Conservation (phyloP, 2,113 vertebrate species). For the Dipodomys stephensi region DNA sequence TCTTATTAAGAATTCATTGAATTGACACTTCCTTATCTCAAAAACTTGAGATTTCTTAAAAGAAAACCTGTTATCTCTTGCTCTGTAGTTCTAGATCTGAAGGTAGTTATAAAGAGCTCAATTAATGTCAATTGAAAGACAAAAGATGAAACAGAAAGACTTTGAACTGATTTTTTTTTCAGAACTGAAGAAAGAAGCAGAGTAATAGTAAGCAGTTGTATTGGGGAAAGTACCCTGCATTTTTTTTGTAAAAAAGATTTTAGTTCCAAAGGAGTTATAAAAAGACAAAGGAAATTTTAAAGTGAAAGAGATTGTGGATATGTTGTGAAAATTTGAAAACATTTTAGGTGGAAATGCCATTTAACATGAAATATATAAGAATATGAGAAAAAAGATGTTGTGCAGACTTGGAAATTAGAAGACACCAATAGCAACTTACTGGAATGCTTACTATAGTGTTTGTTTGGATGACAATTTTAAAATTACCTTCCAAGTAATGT, state of each 20-base stretch:
- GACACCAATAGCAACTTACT: neutral
- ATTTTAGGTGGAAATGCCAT: neutral
- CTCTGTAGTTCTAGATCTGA: neutral
- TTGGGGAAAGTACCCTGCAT: neutral
- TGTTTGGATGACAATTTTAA: neutral
- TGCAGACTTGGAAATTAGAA: neutral
- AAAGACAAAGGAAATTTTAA: conserved; percentile 5
- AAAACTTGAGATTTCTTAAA: neutral
- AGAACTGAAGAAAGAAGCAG: neutral
- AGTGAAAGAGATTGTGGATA: neutral
- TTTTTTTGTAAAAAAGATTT: neutral
- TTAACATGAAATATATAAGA: neutral
- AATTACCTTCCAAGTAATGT: neutral
- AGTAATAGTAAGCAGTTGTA: neutral
- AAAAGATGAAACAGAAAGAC: neutral
- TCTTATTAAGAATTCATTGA: too few relatives aligned
- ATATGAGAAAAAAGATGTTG: neutral
- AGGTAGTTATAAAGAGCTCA: neutral
- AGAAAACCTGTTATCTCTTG: neutral
- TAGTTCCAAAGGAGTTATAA: neutral
- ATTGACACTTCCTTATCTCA: neutral
- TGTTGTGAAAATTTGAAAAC: neutral
- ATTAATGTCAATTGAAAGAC: neutral
- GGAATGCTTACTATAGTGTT: neutral
- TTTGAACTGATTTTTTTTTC: neutral